A percentile compares a stretch with the other conserved stretches of the same genome.
These are phyloP conservation scores for Ceratina australensis DNA, from an alignment of 1,140 invertebrate species.

Conservation along the genomic window DNA sequence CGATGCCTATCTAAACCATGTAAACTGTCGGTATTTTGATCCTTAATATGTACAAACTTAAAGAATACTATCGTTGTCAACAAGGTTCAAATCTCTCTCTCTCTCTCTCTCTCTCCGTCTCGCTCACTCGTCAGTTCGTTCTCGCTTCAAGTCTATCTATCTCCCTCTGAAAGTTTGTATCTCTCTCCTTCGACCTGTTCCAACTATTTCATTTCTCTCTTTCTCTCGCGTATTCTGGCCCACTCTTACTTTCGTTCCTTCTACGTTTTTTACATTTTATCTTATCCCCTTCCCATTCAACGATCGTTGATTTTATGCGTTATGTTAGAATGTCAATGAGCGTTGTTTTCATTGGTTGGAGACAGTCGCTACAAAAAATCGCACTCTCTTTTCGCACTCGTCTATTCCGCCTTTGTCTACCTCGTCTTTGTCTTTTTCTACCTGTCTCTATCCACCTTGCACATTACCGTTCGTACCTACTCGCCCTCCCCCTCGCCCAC, in stretches of 20 bases:
- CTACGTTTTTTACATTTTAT: background rate
- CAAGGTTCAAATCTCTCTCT: background rate
- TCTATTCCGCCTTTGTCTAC: background rate
- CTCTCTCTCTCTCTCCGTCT: background rate
- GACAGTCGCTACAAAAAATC: slow-evolving; percentile 15
- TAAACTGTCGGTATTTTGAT: slow-evolving; percentile 7
- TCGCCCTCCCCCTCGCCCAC: background rate
- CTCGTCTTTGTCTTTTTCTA: background rate
- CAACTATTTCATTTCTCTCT: background rate
- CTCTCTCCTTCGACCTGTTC: background rate
- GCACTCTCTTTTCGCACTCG: background rate
- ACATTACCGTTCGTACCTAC: background rate
- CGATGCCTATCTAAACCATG: background rate
- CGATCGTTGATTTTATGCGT: slow-evolving; percentile 40
- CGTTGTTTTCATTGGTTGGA: slow-evolving; percentile 33
- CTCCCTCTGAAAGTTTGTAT: slow-evolving; percentile 22
- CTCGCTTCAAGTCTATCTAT: slow-evolving; percentile 4
- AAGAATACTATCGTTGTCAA: slow-evolving; percentile 13
- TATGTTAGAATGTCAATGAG: slow-evolving; percentile 56
- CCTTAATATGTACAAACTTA: slow-evolving; percentile 6
- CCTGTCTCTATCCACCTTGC: background rate
- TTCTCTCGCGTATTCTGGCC: background rate
- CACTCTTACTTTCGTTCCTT: background rate
- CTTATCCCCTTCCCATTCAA: slow-evolving; percentile 1
- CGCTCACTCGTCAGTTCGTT: slow-evolving; percentile 9